Percentiles rank a stretch among this genome's conserved stretches.
phyloP scores from a whole-genome alignment of 2,888 invertebrate species.

The Eurois occulta region DNA sequence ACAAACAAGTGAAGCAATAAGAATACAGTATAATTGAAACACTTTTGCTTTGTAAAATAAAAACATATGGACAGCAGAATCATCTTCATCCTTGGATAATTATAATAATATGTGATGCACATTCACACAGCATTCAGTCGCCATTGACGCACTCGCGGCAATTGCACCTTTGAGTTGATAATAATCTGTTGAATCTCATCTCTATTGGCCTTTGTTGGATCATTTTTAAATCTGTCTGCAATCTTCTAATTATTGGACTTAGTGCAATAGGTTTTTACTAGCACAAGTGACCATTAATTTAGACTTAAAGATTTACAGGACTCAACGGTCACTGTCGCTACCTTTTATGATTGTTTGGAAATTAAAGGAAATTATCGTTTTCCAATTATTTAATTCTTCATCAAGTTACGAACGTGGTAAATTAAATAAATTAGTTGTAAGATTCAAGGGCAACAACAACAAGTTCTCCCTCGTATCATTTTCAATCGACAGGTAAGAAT shows the following conservation, averaged over 20 bases:
- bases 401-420: not conserved
- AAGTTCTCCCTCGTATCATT: constrained; percentile 63
- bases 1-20: constrained; percentile 26
- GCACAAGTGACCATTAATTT: not conserved
- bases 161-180: constrained; percentile 30
- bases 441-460: constrained; percentile 54
- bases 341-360: not conserved
- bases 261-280: not conserved
- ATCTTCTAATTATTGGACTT: not conserved
- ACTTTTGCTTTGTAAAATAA: constrained; percentile 29
- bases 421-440: constrained; percentile 31
- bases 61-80: constrained; percentile 28
- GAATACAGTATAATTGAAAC: constrained; percentile 24
- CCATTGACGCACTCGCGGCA: constrained; percentile 28
- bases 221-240: constrained; percentile 15
- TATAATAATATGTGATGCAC: constrained; percentile 27
- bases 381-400: not conserved
- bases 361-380: not conserved
- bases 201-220: constrained; percentile 16
- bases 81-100: constrained; percentile 14
- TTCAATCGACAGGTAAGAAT: constrained; percentile 66
- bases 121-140: constrained; percentile 16
- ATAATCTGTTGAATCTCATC: constrained; percentile 29
- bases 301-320: not conserved
- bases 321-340: not conserved